phyloP scores from a whole-genome alignment of 2,113 vertebrate genomes.

The Chloropsis hardwickii region DNA sequence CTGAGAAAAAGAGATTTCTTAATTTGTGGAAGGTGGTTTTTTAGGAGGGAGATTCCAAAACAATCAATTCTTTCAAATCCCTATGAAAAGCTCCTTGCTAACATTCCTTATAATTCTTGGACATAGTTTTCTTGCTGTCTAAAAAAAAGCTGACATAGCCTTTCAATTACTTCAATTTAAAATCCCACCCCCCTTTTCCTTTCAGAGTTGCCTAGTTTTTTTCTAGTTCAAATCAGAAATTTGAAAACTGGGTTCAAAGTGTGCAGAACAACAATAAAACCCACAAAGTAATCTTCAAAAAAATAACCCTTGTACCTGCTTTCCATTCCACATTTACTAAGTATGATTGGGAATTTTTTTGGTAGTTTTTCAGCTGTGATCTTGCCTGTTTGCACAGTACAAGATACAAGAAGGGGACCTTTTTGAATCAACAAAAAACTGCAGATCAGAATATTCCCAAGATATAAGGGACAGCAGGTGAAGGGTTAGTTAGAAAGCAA shows the following conservation, averaged over 20 bases:
- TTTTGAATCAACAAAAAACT: background rate
- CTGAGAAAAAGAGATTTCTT: conserved; percentile 62
- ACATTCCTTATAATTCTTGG: background rate
- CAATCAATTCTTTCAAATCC: background rate
- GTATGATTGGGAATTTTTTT: background rate
- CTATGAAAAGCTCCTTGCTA: background rate
- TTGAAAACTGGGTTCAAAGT: conserved; percentile 64
- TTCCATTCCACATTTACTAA: conserved; percentile 44
- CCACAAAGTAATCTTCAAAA: conserved; percentile 64
- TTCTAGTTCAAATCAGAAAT: conserved; percentile 49
- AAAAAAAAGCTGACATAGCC: background rate
- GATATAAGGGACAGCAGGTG: conserved; percentile 74
- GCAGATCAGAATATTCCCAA: conserved; percentile 59
- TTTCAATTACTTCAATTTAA: background rate
- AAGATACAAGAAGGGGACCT: conserved; percentile 21
- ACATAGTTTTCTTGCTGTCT: background rate
- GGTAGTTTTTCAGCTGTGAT: background rate
- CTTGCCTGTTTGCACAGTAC: conserved; percentile 47
- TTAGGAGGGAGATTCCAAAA: conserved; percentile 47
- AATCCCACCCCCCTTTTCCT: conserved; percentile 14
- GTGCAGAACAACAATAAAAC: conserved; percentile 68
- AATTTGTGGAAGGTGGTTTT: conserved; percentile 13
- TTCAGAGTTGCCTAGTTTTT: background rate
- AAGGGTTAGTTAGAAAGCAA: conserved; percentile 76
- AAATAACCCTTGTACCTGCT: conserved; percentile 78